Evolutionary conservation across 2,113 vertebrate species (phyloP).

Genomic region (Hippocampus mohnikei): DNA sequence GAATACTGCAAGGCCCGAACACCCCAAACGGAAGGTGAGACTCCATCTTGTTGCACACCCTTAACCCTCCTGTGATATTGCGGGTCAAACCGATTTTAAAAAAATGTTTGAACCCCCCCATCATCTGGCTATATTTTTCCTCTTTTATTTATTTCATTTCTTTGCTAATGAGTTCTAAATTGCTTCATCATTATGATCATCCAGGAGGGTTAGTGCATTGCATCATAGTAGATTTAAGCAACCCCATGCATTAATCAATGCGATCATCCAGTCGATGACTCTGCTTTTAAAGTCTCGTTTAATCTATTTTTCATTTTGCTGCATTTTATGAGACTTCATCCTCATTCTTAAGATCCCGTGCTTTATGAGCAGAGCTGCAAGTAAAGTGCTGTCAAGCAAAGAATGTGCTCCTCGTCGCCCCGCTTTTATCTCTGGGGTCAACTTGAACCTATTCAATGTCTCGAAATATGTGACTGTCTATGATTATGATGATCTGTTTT

Average conservation of each 20-base stretch:
- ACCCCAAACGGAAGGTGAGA: slow-evolving; percentile 70
- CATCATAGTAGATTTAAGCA: background rate
- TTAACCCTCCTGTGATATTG: slow-evolving; percentile 3
- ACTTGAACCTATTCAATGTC: background rate
- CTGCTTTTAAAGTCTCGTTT: background rate
- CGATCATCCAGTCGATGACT: background rate
- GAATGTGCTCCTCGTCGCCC: background rate
- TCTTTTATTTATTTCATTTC: background rate
- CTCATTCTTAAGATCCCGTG: background rate
- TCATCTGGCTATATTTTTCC: background rate
- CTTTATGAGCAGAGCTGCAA: background rate
- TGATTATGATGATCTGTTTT: no score
- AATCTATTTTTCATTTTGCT: background rate
- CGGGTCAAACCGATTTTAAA: background rate
- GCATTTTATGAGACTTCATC: background rate
- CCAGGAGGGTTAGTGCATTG: background rate
- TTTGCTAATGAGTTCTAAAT: background rate
- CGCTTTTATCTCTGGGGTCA: background rate
- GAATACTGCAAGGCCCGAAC: slow-evolving; percentile 66
- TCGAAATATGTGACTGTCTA: background rate
- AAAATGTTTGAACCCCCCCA: no score
- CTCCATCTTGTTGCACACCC: background rate
- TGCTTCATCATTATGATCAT: background rate
- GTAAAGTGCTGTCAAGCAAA: background rate
- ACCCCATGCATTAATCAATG: no score